Evolutionary conservation across 2,888 invertebrate species (phyloP), one percentile per base, ranked within the genome.

Genomic region (Agrilus mali): DNA sequence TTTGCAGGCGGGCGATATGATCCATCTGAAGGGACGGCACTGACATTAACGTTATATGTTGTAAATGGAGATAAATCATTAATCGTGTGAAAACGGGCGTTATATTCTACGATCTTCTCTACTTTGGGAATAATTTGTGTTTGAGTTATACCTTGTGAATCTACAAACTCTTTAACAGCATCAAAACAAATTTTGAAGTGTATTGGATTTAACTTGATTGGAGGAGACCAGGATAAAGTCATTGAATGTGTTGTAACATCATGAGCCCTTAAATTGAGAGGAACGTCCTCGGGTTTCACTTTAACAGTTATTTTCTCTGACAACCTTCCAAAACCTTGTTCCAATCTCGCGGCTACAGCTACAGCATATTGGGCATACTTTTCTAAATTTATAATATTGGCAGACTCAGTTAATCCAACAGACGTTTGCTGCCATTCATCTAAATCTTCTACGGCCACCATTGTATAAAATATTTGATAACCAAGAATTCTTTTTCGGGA

Each of bases 171-270:
- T 68, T 94, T 94, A 56, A 89, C 79, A 1, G 92, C 90, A 64
- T 90, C 89, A 61, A 86, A 94, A 5, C 89, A 85, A 53, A 92
- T 85, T 71, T 86, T 88, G 68, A 90, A 93, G 63, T 83, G 85
- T 53, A 83, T 75, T 13, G 93, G 92, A 64, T 88, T 90, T 55
- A 93, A 74, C 60, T 84, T 77, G 60, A 89, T 84, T 7, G 93
- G 93, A 8, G 87, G 83, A 13, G 86, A 80, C 92, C 93, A 94
- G 36, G 86, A 84, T 12, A 94, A 69, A 0, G 85, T 86, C 88
- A 93, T 90, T 34, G 89, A 88, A 62, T 93, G 92, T 1, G 92
- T 92, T 50, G 88, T 90, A 10, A 92, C 86, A 56, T 89, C 88
- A 59, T 87, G 86, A 27, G 92, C 90, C 55, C 88, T 77, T 42